Base-by-base conservation (phyloP, 2,797 vertebrate genomes). In the Eurystomus glaucurus region DNA sequence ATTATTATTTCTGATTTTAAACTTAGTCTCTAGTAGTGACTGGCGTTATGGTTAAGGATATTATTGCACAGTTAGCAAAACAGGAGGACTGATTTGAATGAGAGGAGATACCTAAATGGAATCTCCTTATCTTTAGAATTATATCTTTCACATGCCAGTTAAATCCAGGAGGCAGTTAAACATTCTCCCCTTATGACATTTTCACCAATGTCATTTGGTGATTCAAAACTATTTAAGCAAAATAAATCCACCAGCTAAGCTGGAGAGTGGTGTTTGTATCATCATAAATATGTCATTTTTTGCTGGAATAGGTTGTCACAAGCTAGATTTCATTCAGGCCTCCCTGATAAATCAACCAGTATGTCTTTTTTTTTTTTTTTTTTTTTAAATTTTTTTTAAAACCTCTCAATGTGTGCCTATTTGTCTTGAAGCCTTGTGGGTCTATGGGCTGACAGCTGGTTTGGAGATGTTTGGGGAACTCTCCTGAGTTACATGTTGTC, bases 141-240 rank as follows among this genome's bases (percentile, higher is more conserved):
- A 43, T 57, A 48, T 81, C 81, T 75, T 95, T 94, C 65, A 75
- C 28, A 14, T 75, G 60, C 48, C 64, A 68, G 81, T 81, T 93
- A 66, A 93, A 82, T 96, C 71, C 61, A 91, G 57, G 60, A 87
- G 64, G 33, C 84, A 83, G 92, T 84, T 95, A 92, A 92, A 92
- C 23, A 54, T 78, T 85, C 90, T 28, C 29, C 45, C 33, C 11
- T 20, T 87, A n/a, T 86, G 85, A 69, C 88, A 80, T 97, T 93
- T 95, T 89, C 5, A 25, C 70, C 95, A 93, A 92, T 93, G 84
- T 85, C 64, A 84, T 65, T 89, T 94, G 58, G 50, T 76, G 78
- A 51, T 64, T 88, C 72, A 66, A 91, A 88, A 85, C 21, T 92
- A 51, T 76, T 95, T 88, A 37, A 74, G 76, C n/a, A 95, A 96